These are phyloP conservation scores for Drosophila virilis DNA, from an alignment of 1,140 invertebrate species.

Conservation along the genomic window DNA sequence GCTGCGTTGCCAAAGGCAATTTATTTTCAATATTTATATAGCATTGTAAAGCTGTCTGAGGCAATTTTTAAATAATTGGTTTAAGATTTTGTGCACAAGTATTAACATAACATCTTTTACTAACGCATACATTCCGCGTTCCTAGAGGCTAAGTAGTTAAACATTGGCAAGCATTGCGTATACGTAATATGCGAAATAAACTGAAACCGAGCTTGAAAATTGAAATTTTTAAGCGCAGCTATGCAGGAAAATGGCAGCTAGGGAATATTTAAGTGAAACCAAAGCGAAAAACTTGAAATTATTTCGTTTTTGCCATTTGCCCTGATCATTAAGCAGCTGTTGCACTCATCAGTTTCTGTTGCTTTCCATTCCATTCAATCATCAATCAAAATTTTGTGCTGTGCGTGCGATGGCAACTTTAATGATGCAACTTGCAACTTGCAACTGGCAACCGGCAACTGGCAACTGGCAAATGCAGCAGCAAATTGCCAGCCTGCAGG, in stretches of 20 bases:
- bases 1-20: too few species aligned
- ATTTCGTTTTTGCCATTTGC: constrained; percentile 58
- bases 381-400: constrained; percentile 79
- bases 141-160: too few species aligned
- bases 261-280: background rate
- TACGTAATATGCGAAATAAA: too few species aligned
- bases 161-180: background rate
- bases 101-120: too few species aligned
- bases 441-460: constrained; percentile 41
- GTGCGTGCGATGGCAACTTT: constrained; percentile 67
- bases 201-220: background rate
- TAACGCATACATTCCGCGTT: too few species aligned
- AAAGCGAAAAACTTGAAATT: constrained; percentile 37
- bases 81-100: too few species aligned
- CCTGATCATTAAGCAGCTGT: constrained; percentile 78
- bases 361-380: constrained; percentile 68
- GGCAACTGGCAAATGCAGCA: constrained; percentile 20
- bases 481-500: constrained; percentile 33
- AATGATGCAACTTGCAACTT: constrained; percentile 67
- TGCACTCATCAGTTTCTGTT: constrained; percentile 62
- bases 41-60: too few species aligned
- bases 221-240: constrained; percentile 2
- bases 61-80: too few species aligned
- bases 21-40: too few species aligned
- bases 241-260: background rate